A percentile compares a stretch with the other conserved stretches of the same genome.
Evolutionary conservation across 2,113 vertebrate species (phyloP).

Genomic region (Nesospiza acunhae): DNA sequence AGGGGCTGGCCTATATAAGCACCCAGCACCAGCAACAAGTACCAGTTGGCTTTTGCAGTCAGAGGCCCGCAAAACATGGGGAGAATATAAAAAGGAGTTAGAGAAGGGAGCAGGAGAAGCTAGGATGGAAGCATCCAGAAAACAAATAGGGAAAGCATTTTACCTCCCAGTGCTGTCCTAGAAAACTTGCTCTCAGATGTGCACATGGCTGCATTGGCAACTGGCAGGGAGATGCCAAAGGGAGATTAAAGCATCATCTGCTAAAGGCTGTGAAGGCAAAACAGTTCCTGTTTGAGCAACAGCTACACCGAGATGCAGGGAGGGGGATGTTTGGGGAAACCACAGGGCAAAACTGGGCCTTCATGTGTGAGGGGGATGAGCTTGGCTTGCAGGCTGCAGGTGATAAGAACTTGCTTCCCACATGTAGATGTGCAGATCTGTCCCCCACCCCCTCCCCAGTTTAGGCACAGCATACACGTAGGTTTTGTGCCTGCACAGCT

Average conservation of each 20-base stretch:
- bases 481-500: not conserved
- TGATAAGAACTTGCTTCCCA: not conserved
- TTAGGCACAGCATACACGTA: not conserved
- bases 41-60: not conserved
- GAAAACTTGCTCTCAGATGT: not conserved
- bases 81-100: not conserved
- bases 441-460: not conserved
- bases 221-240: slow-evolving; percentile 11
- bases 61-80: not conserved
- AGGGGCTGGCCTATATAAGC: not conserved
- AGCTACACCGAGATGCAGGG: not conserved
- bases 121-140: not conserved
- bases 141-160: not conserved
- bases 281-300: slow-evolving; percentile 43
- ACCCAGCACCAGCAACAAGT: not conserved
- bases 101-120: not conserved
- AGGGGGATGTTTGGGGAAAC: slow-evolving; percentile 14
- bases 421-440: not conserved
- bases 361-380: not conserved
- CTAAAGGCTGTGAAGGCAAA: not conserved
- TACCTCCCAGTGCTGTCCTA: not conserved
- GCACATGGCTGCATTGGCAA: not conserved
- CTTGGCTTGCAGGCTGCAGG: not conserved
- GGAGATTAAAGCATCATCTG: slow-evolving; percentile 32
- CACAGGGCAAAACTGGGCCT: not conserved